A percentile compares a stretch with the other conserved stretches of the same genome.
phyloP scores from a whole-genome alignment of 1,140 invertebrate genomes.

The Onthophagus taurus region DNA sequence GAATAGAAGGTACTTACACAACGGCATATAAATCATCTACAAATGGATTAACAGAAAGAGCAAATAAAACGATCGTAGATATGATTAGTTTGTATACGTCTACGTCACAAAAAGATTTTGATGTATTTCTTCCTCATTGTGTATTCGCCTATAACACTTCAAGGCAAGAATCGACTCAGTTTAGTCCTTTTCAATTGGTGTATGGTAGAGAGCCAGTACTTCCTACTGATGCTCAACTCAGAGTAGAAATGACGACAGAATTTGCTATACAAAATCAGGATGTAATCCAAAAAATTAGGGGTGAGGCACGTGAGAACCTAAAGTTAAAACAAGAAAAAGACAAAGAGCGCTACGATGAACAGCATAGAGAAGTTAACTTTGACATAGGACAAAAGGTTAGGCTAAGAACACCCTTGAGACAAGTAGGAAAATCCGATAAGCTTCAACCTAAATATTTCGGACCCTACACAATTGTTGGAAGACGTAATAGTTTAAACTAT shows the following conservation, averaged over 20 bases:
- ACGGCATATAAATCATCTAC: not conserved
- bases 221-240: conserved; percentile 9
- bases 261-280: conserved; percentile 1
- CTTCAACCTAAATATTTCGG: conserved; percentile 11
- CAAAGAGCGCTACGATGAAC: conserved; percentile 14
- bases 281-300: not conserved
- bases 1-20: not conserved
- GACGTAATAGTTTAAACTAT: not conserved
- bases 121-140: conserved; percentile 7
- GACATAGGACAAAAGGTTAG: conserved; percentile 14
- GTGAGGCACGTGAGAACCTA: conserved; percentile 12
- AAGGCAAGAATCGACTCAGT: conserved; percentile 12
- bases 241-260: not conserved
- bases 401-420: conserved; percentile 11
- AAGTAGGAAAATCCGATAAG: conserved; percentile 15
- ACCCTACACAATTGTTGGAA: conserved; percentile 9
- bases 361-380: conserved; percentile 9
- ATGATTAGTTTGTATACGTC: conserved; percentile 12
- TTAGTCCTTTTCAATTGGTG: conserved; percentile 10
- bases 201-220: conserved; percentile 13
- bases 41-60: conserved; percentile 11
- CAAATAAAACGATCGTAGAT: conserved; percentile 13
- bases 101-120: conserved; percentile 11
- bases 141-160: conserved; percentile 14
- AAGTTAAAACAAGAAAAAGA: conserved; percentile 12